Conservation (phyloP, 2,888 invertebrate genomes). For the Brachypalpus laphriformis region DNA sequence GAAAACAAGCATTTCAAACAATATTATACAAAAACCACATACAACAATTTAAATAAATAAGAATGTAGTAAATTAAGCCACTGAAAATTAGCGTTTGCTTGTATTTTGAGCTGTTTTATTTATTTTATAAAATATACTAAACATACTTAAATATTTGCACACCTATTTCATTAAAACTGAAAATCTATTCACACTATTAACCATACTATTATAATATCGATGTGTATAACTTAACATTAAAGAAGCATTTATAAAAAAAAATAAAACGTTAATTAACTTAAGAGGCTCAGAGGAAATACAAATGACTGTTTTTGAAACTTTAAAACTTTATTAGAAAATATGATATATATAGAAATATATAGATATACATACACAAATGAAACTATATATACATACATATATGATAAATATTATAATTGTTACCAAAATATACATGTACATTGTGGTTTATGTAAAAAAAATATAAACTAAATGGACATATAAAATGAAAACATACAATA, state of each 20-base stretch:
- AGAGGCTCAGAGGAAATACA: constrained; percentile 74
- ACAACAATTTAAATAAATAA: constrained; percentile 3
- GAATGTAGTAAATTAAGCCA: constrained; percentile 22
- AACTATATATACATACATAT: constrained; percentile 2
- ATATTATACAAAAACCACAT: constrained; percentile 11
- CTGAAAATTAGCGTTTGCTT: constrained; percentile 18
- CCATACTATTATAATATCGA: constrained; percentile 14
- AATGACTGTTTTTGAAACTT: constrained; percentile 72
- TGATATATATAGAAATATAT: constrained; percentile 32
- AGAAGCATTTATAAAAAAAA: not conserved
- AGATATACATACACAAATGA: constrained; percentile 47
- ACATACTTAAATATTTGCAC: constrained; percentile 41
- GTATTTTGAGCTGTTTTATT: constrained; percentile 16
- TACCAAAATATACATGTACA: constrained; percentile 54
- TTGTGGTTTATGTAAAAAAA: constrained; percentile 45
- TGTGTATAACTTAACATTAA: constrained; percentile 31
- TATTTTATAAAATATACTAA: constrained; percentile 1
- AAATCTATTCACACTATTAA: constrained; percentile 6
- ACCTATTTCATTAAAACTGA: constrained; percentile 7
- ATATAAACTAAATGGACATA: not conserved
- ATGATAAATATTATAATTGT: constrained; percentile 19
- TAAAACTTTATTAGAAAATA: constrained; percentile 53
- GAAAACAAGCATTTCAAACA: constrained; percentile 34
- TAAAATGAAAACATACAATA: not conserved
- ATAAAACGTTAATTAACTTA: constrained; percentile 57